phyloP scores from a whole-genome alignment of 2,113 vertebrate species.

The human region DNA sequence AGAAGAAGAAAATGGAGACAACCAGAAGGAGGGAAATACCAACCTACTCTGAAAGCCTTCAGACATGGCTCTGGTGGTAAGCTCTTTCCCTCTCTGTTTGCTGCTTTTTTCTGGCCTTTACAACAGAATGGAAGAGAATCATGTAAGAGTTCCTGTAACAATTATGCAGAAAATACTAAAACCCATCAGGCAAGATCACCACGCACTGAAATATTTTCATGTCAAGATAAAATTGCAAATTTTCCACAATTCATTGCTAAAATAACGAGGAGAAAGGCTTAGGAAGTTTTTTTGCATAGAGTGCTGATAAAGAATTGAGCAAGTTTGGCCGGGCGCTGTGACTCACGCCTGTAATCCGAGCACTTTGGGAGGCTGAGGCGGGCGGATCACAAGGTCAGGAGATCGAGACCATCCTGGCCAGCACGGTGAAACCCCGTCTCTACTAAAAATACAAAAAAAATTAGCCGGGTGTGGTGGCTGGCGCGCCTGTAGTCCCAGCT shows the following conservation, averaged over 20 bases:
- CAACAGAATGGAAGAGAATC: slow-evolving; percentile 84
- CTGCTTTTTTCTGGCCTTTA: slow-evolving; percentile 85
- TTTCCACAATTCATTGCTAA: slow-evolving; percentile 86
- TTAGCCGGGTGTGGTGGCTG: no score
- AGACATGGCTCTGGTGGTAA: slow-evolving; percentile 81
- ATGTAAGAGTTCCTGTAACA: slow-evolving; percentile 84
- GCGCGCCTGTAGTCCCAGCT: no score
- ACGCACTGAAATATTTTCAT: slow-evolving; percentile 83
- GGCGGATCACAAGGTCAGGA: no score
- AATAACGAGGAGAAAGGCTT: slow-evolving; percentile 81
- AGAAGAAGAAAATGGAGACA: slow-evolving; percentile 82
- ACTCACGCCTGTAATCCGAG: no score
- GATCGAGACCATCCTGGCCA: no score
- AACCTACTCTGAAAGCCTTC: slow-evolving; percentile 80
- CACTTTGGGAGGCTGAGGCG: no score
- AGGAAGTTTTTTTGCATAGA: slow-evolving; percentile 88
- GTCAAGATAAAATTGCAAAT: slow-evolving; percentile 84
- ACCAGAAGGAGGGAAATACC: slow-evolving; percentile 80
- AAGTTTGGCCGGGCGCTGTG: slow-evolving; percentile 82
- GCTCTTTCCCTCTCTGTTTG: slow-evolving; percentile 83
- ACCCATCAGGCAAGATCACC: slow-evolving; percentile 84
- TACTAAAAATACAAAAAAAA: no score
- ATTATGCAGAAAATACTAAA: slow-evolving; percentile 90
- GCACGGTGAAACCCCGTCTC: no score
- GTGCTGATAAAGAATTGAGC: slow-evolving; percentile 84